Evolutionary conservation across 2,888 invertebrate genomes (phyloP), one percentile per base, ranked within the genome.

Genomic region (Entomobrya multifasciata): DNA sequence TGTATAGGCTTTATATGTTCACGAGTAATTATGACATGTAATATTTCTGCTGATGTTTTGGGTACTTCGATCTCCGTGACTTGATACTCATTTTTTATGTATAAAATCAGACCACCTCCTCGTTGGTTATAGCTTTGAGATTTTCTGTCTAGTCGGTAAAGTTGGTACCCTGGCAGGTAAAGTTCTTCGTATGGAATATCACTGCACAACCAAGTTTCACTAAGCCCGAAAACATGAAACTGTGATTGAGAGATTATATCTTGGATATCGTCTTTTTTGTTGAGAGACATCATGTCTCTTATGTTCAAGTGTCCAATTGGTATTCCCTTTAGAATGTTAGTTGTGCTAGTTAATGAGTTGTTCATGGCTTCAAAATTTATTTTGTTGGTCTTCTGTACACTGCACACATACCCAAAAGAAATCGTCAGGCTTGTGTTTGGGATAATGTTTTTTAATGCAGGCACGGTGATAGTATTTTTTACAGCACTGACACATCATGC

Each of bases 151-250:
- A 13, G 22, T n/a, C 80, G 47, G 1, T 25, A 1, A 15, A 52
- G 0, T 11, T 15, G 8, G 20, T 67, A 67, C 4, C 80, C 80
- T 13, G 80, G 67, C 8, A 80, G 36, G 10, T n/a, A n/a, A 0
- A 80, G 11, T 55, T 80, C 80, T 17, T 67, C 25, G 20, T 52
- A 22, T 0, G 27, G 0, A 1, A 80, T 55, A 20, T 36, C 67
- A 25, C 25, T 11, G n/a, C 55, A 22, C 17, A 80, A n/a, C 80
- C 80, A 80, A 0, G 80, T 30, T 67, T 80, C 67, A 5, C 30
- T 52, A 5, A 80, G 22, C 0, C 80, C 80, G n/a, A 80, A 41
- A 2, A 80, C 52, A 22, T 80, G 67, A 27, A 80, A 80, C 1
- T 25, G 10, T 0, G 11, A 4, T 11, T 17, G 22, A 1, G 8